These are phyloP conservation scores for Leucozona laternaria DNA, from an alignment of 2,888 invertebrate species.

Conservation along the genomic window DNA sequence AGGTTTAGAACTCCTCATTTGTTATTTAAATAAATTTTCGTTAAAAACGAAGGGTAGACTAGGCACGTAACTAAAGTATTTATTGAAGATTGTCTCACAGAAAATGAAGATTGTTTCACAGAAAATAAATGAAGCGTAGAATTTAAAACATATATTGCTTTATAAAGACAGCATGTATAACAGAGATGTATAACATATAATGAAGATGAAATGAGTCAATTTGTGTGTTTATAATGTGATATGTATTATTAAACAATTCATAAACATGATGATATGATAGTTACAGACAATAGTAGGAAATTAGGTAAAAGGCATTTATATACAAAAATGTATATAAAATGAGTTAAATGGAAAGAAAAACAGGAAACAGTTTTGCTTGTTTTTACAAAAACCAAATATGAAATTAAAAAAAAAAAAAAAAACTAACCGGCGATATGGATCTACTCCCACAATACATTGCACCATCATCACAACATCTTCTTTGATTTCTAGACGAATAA, in stretches of 20 bases:
- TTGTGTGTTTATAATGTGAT: neutral
- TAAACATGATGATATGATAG: neutral
- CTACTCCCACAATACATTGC: constrained; percentile 77
- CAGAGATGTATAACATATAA: neutral
- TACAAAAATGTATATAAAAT: constrained; percentile 33
- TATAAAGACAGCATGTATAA: neutral
- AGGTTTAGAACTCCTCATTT: too few relatives aligned
- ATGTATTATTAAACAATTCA: constrained; percentile 2
- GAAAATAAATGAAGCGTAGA: too few relatives aligned
- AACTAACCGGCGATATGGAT: constrained; percentile 81
- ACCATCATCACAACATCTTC: constrained; percentile 76
- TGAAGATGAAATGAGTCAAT: neutral
- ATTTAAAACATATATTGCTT: neutral
- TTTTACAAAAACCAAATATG: constrained; percentile 63
- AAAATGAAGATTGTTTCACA: too few relatives aligned
- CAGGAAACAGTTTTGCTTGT: constrained; percentile 38
- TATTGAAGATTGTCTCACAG: too few relatives aligned
- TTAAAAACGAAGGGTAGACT: too few relatives aligned
- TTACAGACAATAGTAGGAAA: neutral
- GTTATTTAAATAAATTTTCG: too few relatives aligned
- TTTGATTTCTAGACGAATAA: constrained; percentile 77
- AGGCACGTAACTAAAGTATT: too few relatives aligned
- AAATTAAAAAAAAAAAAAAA: constrained; percentile 71
- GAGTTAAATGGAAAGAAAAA: constrained; percentile 43
- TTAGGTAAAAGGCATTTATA: neutral